Evolutionary conservation across 2,888 invertebrate species (phyloP).

Genomic region (Parapristionchus giblindavisi): DNA sequence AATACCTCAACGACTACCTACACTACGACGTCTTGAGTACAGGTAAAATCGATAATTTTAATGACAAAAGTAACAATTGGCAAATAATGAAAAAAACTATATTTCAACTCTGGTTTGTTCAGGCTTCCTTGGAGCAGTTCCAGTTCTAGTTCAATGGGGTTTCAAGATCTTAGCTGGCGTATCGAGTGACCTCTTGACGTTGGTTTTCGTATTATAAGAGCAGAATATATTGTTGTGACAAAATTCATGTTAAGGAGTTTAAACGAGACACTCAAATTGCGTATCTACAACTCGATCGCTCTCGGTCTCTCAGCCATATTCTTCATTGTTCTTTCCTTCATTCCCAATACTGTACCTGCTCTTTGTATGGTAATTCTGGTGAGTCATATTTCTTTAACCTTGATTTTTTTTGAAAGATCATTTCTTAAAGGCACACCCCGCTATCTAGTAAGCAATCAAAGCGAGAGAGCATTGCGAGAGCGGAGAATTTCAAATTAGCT

Average conservation of each 20-base stretch:
- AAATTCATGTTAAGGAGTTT: slow-evolving; percentile 39
- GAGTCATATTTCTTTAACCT: no score
- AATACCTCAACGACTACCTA: slow-evolving; percentile 53
- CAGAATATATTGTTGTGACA: background rate
- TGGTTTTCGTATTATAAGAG: background rate
- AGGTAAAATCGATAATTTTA: slow-evolving; percentile 20
- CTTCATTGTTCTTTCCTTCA: slow-evolving; percentile 48
- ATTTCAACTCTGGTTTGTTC: background rate
- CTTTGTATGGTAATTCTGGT: slow-evolving; percentile 48
- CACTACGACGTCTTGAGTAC: slow-evolving; percentile 49
- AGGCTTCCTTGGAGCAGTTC: slow-evolving; percentile 50
- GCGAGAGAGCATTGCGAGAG: no score
- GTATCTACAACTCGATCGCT: slow-evolving; percentile 47
- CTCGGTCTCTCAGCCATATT: slow-evolving; percentile 45
- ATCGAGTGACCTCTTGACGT: slow-evolving; percentile 42
- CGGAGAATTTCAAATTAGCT: no score
- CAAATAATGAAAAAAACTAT: background rate
- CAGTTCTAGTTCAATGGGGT: slow-evolving; percentile 50
- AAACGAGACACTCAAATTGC: slow-evolving; percentile 44
- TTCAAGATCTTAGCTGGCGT: slow-evolving; percentile 42
- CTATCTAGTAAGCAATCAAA: no score
- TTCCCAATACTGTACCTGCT: slow-evolving; percentile 44
- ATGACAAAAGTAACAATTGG: background rate
- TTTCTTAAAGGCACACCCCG: no score
- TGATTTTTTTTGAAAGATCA: no score